Base-by-base conservation (phyloP, 2,888 invertebrate genomes). In the Baronia brevicornis region DNA sequence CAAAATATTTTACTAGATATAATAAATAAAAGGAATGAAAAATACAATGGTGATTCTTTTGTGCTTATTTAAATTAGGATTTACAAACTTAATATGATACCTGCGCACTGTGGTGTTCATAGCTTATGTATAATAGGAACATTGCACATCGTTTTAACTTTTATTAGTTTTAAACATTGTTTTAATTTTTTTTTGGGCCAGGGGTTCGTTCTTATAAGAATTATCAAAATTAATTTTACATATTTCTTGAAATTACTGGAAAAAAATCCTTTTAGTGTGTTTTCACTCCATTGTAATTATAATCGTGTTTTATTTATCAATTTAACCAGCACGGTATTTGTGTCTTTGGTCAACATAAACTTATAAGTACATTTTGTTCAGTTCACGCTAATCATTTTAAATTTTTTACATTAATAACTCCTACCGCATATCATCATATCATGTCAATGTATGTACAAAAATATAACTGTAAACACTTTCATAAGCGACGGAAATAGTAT, bases 151-250 rank as follows among this genome's bases (percentile, higher is more conserved):
- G n/a, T n/a, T n/a, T n/a, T n/a, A n/a, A n/a, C n/a, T n/a, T n/a
- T n/a, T n/a, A n/a, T n/a, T n/a, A n/a, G n/a, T n/a, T n/a, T n/a
- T n/a, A n/a, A n/a, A n/a, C n/a, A n/a, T n/a, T 80, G 80, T 82
- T 80, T 80, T 74, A 60, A 68, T 58, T 54, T 61, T 56, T 69
- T 71, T 74, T 72, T 67, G 61, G 80, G 82, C 77, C 82, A 82
- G 78, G 80, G 80, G 69, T 72, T 62, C 48, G 51, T 27, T 23
- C 18, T 31, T 27, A 27, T 27, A 14, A 30, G 25, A 30, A 22
- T 14, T n/a, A n/a, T n/a, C n/a, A n/a, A n/a, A n/a, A n/a, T n/a
- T n/a, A n/a, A n/a, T n/a, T n/a, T n/a, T n/a, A n/a, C n/a, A n/a
- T n/a, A n/a, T n/a, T n/a, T n/a, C n/a, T n/a, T n/a, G n/a, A n/a